phyloP scores from a whole-genome alignment of 2,888 invertebrate genomes.

The Drosophila mulleri region DNA sequence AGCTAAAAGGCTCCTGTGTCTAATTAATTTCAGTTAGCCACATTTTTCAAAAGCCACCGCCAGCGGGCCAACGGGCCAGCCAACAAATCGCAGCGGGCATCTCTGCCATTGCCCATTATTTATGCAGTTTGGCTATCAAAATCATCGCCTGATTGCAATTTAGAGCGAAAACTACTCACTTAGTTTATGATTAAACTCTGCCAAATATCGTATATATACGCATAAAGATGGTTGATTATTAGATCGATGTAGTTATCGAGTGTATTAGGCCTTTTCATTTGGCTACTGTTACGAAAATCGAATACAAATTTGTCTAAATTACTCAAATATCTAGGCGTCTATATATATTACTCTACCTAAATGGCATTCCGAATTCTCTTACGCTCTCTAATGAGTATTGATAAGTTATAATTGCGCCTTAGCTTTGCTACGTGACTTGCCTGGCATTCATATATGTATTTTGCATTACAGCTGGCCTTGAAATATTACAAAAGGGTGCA shows the following conservation, averaged over 20 bases:
- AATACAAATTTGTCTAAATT: background rate
- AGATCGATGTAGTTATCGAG: background rate
- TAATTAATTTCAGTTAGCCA: conserved; percentile 62
- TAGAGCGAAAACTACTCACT: conserved; percentile 50
- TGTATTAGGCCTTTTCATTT: background rate
- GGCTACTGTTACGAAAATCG: background rate
- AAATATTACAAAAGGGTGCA: background rate
- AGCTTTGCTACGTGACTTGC: conserved; percentile 24
- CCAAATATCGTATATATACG: background rate
- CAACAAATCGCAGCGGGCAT: conserved; percentile 43
- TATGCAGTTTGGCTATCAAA: conserved; percentile 41
- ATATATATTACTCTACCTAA: background rate
- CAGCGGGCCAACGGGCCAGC: conserved; percentile 45
- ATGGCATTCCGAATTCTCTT: conserved; percentile 1
- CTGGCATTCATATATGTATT: background rate
- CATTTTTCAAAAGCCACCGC: conserved; percentile 57
- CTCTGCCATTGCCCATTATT: conserved; percentile 46
- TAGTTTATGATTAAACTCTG: conserved; percentile 43
- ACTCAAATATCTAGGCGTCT: background rate
- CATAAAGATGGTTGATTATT: conserved; percentile 10
- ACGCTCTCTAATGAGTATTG: conserved; percentile 5
- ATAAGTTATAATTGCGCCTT: conserved; percentile 14
- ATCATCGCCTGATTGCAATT: conserved; percentile 56
- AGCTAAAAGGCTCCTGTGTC: conserved; percentile 70
- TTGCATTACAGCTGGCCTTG: background rate